These are phyloP conservation scores for Brachynemurus nebulosus DNA, from an alignment of 2,888 invertebrate genomes.

Conservation along the genomic window DNA sequence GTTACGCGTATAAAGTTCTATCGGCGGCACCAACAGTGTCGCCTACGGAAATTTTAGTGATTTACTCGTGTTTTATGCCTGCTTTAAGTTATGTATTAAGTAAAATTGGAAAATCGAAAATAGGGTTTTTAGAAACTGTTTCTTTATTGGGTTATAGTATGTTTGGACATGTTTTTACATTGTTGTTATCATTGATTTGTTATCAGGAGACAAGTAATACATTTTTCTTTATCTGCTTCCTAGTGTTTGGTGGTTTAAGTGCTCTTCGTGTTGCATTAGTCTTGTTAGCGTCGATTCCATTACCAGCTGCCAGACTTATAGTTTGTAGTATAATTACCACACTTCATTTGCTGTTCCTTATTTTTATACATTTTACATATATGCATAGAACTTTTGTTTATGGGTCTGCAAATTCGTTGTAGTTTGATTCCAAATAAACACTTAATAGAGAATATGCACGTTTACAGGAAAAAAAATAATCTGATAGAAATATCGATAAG, in stretches of 20 bases:
- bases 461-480: no score
- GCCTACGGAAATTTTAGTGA: conserved; percentile 26
- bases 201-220: conserved; percentile 31
- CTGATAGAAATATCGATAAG: no score
- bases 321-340: conserved; percentile 33
- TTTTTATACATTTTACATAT: conserved; percentile 36
- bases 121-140: conserved; percentile 29
- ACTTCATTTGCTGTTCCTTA: conserved; percentile 33
- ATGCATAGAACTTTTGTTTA: conserved; percentile 34
- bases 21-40: conserved; percentile 21
- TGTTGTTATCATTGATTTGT: conserved; percentile 29
- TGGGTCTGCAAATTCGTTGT: conserved; percentile 16
- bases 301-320: conserved; percentile 34
- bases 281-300: conserved; percentile 31
- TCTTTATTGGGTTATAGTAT: conserved; percentile 34
- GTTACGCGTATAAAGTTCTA: conserved; percentile 27
- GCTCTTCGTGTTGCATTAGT: conserved; percentile 33
- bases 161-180: conserved; percentile 34
- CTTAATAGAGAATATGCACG: no score
- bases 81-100: conserved; percentile 26
- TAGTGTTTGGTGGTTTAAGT: conserved; percentile 33
- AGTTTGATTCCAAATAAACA: no score
- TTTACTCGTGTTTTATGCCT: conserved; percentile 28
- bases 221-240: conserved; percentile 33
- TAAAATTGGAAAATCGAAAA: conserved; percentile 25